Evolutionary conservation across 2,113 vertebrate genomes (phyloP).

Genomic region (Empidonax alnorum): DNA sequence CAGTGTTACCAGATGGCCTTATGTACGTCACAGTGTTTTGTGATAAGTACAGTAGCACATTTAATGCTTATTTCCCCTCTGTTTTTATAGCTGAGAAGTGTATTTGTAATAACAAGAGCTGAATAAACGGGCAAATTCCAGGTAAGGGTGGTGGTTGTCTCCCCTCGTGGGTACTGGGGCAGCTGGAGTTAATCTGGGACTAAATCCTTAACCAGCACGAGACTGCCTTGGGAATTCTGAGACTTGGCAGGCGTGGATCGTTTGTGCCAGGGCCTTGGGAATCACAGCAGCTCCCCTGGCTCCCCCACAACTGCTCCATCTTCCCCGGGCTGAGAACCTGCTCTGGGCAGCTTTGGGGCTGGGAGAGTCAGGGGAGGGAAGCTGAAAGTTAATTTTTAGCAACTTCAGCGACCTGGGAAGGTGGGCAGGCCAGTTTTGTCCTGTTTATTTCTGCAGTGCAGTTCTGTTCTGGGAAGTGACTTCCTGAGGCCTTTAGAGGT

Average conservation of each 20-base stretch:
- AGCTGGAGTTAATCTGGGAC: background rate
- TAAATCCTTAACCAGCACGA: background rate
- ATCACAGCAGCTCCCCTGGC: background rate
- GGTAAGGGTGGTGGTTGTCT: background rate
- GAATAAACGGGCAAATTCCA: background rate
- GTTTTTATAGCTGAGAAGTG: conserved; percentile 46
- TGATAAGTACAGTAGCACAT: conserved; percentile 65
- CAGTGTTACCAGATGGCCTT: conserved; percentile 74
- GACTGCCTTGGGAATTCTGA: background rate
- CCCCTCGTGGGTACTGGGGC: background rate
- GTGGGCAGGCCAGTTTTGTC: background rate
- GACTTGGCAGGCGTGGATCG: background rate
- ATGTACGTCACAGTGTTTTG: conserved; percentile 67
- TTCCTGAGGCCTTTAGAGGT: background rate
- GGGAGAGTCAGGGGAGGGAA: background rate
- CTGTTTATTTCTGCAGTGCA: background rate
- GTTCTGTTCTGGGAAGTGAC: background rate
- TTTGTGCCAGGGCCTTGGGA: background rate
- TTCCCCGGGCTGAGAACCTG: background rate
- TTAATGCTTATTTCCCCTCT: conserved; percentile 17
- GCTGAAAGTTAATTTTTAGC: background rate
- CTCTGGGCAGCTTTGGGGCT: background rate
- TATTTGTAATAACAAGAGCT: background rate
- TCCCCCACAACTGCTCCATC: fast-evolving
- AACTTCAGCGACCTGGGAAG: background rate